A percentile compares a stretch with the other conserved stretches of the same genome.
These are phyloP conservation scores for Oryctolagus cuniculus DNA, from an alignment of 2,113 vertebrate species.

Conservation along the genomic window DNA sequence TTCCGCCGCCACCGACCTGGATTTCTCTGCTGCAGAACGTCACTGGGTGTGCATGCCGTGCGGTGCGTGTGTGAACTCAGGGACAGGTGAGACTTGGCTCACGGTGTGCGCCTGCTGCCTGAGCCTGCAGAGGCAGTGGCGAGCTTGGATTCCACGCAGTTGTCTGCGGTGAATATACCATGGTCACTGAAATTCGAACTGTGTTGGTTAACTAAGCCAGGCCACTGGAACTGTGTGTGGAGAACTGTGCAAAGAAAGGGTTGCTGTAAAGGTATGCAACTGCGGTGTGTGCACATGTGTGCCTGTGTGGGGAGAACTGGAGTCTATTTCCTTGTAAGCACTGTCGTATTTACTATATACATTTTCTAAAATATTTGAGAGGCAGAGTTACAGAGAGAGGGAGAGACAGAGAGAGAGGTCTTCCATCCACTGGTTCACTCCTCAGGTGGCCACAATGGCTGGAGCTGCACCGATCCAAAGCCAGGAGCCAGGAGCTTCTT, in stretches of 20 bases:
- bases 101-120: not conserved
- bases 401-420: not conserved
- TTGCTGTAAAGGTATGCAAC: not conserved
- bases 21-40: not conserved
- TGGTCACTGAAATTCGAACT: not conserved
- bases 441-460: too few species aligned
- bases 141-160: rapidly evolving
- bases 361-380: too few species aligned
- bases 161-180: too few species aligned
- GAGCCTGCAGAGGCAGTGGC: not conserved
- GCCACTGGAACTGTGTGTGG: rapidly evolving
- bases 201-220: not conserved
- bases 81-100: not conserved
- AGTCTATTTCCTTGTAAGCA: too few species aligned
- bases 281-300: rapidly evolving
- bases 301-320: too few species aligned
- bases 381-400: too few species aligned
- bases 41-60: rapidly evolving
- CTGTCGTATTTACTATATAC: too few species aligned
- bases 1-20: rapidly evolving
- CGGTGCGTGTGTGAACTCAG: too few species aligned
- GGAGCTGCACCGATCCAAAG: too few species aligned
- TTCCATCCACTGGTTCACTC: too few species aligned
- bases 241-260: not conserved
- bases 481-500: too few species aligned